Evolutionary conservation across 2,888 invertebrate species (phyloP), one percentile per base, ranked within the genome.

Genomic region (Suillia variegata): DNA sequence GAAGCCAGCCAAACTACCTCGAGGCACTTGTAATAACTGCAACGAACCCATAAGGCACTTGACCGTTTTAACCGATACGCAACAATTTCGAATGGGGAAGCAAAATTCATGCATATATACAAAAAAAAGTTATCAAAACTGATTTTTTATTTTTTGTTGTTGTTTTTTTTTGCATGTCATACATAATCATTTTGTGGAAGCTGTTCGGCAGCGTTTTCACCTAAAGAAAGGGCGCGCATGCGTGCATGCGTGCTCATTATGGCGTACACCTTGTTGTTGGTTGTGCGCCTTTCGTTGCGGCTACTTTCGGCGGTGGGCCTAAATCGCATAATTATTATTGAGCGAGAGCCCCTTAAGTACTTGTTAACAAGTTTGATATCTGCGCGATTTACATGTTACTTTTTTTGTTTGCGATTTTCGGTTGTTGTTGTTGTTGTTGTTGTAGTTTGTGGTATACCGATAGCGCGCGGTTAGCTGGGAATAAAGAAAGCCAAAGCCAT

Each of bases 281-380:
- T 15, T 22, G 31, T 49, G 57, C 57, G 26, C 42, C 42, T n/a
- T 21, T n/a, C n/a, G n/a, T n/a, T n/a, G n/a, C n/a, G n/a, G n/a
- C n/a, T n/a, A n/a, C n/a, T n/a, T n/a, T n/a, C n/a, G n/a, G n/a
- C n/a, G n/a, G n/a, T n/a, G n/a, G n/a, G 31, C 18, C 49, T 54
- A 54, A 58, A 59, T 58, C 62, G 54, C 72, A 71, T 74, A 74
- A 74, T 74, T 74, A n/a, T n/a, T n/a, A 74, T 74, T 54, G 33
- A 42, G 12, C 21, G 51, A 69, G 69, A 73, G 73, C 78, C n/a
- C n/a, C 78, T 78, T 78, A 78, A 78, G 77, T 78, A 78, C 75
- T 78, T 78, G 78, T 78, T 78, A 78, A 78, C 78, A 78, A 78
- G 77, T 78, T 74, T 71, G 72, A 78, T 78, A 78, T 78, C 78